Percentiles rank a stretch among this genome's conserved stretches.
These are phyloP conservation scores for Polyommatus iphigenia DNA, from an alignment of 2,888 invertebrate species.

Conservation along the genomic window DNA sequence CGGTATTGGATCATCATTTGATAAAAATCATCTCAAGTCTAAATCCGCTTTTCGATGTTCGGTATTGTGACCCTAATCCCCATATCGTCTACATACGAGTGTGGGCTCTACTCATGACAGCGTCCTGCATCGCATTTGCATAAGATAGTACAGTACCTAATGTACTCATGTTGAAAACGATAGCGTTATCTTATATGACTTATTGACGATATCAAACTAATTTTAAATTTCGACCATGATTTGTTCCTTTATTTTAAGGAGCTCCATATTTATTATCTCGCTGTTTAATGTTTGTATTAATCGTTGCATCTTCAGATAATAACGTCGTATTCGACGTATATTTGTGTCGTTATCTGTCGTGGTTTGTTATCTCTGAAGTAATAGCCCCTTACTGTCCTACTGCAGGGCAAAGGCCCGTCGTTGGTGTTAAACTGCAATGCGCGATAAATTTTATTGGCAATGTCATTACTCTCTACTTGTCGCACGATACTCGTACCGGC, in stretches of 20 bases:
- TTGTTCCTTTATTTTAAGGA: not conserved
- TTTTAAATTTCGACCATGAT: not conserved
- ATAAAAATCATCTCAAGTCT: constrained; percentile 28
- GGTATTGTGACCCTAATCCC: constrained; percentile 27
- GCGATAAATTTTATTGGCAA: constrained; percentile 42
- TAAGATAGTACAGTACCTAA: constrained; percentile 10
- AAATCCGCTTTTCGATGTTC: constrained; percentile 27
- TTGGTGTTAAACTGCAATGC: constrained; percentile 39
- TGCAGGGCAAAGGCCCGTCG: constrained; percentile 41
- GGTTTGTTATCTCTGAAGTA: constrained; percentile 38
- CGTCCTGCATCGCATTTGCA: constrained; percentile 20
- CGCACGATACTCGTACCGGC: constrained; percentile 38
- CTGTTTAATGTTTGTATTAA: not conserved
- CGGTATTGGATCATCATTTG: constrained; percentile 23
- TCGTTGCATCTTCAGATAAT: constrained; percentile 6
- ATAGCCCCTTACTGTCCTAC: constrained; percentile 41
- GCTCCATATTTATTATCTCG: not conserved
- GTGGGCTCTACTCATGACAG: constrained; percentile 12
- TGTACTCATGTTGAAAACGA: not conserved
- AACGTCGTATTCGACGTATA: constrained; percentile 10
- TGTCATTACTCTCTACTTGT: constrained; percentile 42
- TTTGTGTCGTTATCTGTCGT: constrained; percentile 35
- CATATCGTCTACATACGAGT: constrained; percentile 23
- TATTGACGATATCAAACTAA: not conserved
- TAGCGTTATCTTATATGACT: constrained; percentile 1